Conservation (phyloP, 2,113 vertebrate genomes). For the Cephalopterus ornatus region DNA sequence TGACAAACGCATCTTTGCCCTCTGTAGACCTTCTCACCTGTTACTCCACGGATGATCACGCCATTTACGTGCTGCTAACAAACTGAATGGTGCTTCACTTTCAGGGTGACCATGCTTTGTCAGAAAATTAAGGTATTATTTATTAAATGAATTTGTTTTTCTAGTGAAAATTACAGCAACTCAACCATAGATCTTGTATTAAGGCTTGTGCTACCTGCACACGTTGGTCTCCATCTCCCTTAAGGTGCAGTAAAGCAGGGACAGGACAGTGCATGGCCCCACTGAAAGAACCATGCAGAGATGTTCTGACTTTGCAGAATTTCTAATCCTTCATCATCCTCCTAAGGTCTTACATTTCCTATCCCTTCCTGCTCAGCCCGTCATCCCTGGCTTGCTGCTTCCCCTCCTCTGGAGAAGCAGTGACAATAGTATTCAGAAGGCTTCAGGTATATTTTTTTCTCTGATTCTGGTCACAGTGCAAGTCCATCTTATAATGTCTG, state of each 20-base stretch:
- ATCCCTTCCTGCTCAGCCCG: not conserved
- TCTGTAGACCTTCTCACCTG: not conserved
- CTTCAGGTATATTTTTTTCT: not conserved
- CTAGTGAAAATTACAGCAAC: not conserved
- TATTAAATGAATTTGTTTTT: not conserved
- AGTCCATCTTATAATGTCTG: not conserved
- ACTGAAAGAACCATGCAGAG: not conserved
- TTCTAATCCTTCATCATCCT: not conserved
- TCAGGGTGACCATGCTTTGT: not conserved
- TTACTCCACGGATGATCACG: not conserved
- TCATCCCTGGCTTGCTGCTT: not conserved
- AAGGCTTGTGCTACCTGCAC: not conserved
- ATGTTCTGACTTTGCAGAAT: not conserved
- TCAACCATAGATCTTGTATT: not conserved
- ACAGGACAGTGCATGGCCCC: not conserved
- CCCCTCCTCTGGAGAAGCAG: not conserved
- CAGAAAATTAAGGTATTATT: not conserved
- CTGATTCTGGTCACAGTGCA: not conserved
- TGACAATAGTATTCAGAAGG: not conserved
- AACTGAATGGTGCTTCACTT: not conserved
- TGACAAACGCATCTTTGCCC: not conserved
- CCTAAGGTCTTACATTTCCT: not conserved
- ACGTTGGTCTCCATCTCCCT: not conserved
- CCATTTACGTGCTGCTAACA: not conserved
- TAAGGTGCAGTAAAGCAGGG: not conserved